phyloP scores from a whole-genome alignment of 2,888 invertebrate genomes.

The Hoplodrina blanda region DNA sequence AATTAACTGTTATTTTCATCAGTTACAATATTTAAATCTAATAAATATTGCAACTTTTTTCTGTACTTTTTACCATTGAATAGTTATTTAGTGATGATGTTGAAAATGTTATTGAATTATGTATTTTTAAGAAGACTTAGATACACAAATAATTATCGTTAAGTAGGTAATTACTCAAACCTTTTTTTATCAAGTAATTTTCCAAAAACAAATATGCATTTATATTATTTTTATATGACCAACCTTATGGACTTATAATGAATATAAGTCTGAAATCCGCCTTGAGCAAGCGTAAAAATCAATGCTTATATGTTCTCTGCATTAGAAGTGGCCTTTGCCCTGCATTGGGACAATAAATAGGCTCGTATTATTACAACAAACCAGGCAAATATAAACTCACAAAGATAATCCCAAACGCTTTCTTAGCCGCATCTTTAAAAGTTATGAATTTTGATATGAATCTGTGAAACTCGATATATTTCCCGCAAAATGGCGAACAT shows the following conservation, averaged over 20 bases:
- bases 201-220: background rate
- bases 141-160: too few relatives aligned
- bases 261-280: too few relatives aligned
- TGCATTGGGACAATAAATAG: too few relatives aligned
- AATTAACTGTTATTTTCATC: background rate
- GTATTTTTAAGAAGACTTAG: background rate
- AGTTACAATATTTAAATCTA: background rate
- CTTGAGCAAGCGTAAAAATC: too few relatives aligned
- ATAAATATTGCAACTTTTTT: too few relatives aligned
- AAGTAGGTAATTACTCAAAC: too few relatives aligned
- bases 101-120: too few relatives aligned
- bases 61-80: too few relatives aligned
- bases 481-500: constrained; percentile 27
- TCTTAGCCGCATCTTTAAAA: constrained; percentile 7
- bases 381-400: background rate
- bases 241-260: too few relatives aligned
- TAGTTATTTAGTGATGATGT: too few relatives aligned
- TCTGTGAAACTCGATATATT: constrained; percentile 42
- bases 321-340: too few relatives aligned
- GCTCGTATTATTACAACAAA: background rate
- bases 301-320: too few relatives aligned
- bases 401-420: constrained; percentile 3
- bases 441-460: constrained; percentile 19
- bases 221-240: background rate
- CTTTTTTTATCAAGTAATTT: background rate